Conservation (phyloP, 1,140 invertebrate genomes). For the Wasmannia auropunctata region DNA sequence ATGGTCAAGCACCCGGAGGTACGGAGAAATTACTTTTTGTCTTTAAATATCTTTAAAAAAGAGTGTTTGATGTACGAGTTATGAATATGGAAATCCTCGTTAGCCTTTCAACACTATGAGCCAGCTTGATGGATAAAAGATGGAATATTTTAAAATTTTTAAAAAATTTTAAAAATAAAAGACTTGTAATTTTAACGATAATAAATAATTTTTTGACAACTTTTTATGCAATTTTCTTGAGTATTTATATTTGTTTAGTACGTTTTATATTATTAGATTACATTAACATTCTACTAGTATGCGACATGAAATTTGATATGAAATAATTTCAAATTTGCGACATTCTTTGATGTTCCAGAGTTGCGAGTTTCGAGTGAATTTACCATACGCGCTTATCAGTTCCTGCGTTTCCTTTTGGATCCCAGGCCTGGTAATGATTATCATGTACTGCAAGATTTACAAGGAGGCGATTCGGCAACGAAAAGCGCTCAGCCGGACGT, state of each 20-base stretch:
- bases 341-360: slow-evolving; percentile 67
- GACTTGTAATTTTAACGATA: background rate
- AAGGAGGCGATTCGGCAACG: slow-evolving; percentile 95
- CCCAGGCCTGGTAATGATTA: slow-evolving; percentile 96
- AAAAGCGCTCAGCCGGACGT: slow-evolving; percentile 92
- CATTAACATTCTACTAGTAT: background rate
- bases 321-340: background rate
- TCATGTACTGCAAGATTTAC: slow-evolving; percentile 96
- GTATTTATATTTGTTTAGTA: background rate
- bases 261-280: background rate
- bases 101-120: background rate
- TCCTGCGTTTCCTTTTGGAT: slow-evolving; percentile 98
- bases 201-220: background rate
- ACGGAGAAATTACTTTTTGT: slow-evolving; percentile 11
- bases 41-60: background rate
- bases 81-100: slow-evolving; percentile 6
- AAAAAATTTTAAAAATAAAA: background rate
- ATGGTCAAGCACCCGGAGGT: slow-evolving; percentile 90
- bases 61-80: background rate
- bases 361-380: slow-evolving; percentile 95
- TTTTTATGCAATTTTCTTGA: background rate
- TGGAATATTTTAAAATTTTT: background rate
- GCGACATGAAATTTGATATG: no score
- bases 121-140: background rate
- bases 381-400: slow-evolving; percentile 95